phyloP scores from a whole-genome alignment of 2,888 invertebrate species.

The Anagyrus pseudococci region DNA sequence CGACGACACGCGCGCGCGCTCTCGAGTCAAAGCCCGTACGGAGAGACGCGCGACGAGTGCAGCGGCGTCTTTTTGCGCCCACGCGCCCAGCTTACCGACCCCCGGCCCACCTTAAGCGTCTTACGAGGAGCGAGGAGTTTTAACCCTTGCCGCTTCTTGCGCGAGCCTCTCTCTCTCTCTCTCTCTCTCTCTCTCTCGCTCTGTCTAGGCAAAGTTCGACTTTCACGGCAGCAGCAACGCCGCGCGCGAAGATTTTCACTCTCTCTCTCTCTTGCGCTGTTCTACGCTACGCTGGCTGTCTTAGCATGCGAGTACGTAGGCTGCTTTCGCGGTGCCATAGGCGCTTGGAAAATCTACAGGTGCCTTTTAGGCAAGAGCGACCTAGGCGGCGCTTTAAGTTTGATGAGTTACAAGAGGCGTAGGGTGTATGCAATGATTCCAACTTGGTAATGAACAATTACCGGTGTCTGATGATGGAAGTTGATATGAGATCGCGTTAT shows the following conservation, averaged over 20 bases:
- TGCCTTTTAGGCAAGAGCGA: not conserved
- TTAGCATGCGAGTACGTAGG: not conserved
- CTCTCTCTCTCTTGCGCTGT: not conserved
- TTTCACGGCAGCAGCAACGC: not conserved
- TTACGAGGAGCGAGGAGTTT: constrained; percentile 57
- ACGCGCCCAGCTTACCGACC: not conserved
- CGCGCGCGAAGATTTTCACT: constrained; percentile 8
- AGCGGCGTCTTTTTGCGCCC: too few species aligned
- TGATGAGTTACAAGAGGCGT: too few species aligned
- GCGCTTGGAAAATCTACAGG: not conserved
- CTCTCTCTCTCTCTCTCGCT: too few species aligned
- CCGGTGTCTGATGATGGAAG: too few species aligned
- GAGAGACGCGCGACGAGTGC: too few species aligned
- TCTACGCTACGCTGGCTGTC: not conserved
- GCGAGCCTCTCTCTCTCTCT: too few species aligned
- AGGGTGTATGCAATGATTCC: too few species aligned
- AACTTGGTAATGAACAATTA: too few species aligned
- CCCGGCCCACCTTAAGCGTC: constrained; percentile 54
- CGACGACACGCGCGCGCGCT: constrained; percentile 20
- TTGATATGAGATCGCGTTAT: too few species aligned
- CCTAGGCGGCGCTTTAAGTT: not conserved
- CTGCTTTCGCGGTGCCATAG: not conserved
- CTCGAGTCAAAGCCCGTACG: not conserved
- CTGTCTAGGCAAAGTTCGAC: not conserved
- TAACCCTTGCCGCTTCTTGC: constrained; percentile 48